These are phyloP conservation scores for Oncorhynchus clarkii DNA, from an alignment of 2,113 vertebrate species.

Conservation along the genomic window DNA sequence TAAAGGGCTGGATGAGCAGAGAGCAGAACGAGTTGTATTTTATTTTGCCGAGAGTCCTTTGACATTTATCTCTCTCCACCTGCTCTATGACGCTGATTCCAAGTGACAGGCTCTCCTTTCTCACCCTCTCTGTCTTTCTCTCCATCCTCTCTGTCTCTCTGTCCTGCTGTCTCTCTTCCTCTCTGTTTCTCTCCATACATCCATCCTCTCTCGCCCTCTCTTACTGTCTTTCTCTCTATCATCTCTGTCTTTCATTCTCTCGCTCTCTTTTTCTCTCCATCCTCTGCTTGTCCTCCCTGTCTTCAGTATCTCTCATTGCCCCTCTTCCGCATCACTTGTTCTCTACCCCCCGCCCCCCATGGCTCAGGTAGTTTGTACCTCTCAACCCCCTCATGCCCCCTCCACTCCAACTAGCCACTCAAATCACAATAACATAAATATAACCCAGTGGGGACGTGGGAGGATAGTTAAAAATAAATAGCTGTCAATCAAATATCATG, in stretches of 20 bases:
- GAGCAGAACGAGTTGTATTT: slow-evolving; percentile 57
- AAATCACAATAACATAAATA: too few species aligned
- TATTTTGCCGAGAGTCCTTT: slow-evolving; percentile 68
- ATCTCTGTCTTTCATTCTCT: not conserved
- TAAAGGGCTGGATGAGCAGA: slow-evolving; percentile 43
- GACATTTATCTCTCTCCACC: slow-evolving; percentile 76
- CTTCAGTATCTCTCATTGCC: not conserved
- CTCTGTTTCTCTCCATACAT: not conserved
- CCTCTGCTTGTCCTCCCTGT: not conserved
- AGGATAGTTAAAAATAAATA: too few species aligned
- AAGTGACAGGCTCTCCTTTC: slow-evolving; percentile 58
- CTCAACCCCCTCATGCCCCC: too few species aligned
- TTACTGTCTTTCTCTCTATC: not conserved
- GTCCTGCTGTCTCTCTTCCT: not conserved
- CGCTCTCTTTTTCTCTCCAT: not conserved
- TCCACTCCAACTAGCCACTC: too few species aligned
- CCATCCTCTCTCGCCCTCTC: slow-evolving; percentile 5
- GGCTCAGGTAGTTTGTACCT: too few species aligned
- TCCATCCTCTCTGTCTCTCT: slow-evolving; percentile 1
- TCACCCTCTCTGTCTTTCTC: slow-evolving; percentile 27
- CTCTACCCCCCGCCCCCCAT: too few species aligned
- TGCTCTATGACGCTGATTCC: slow-evolving; percentile 66
- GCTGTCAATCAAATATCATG: too few species aligned
- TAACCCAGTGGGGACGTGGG: too few species aligned
- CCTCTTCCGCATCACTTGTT: not conserved